These are phyloP conservation scores for Pseudochirops corinnae DNA, from an alignment of 2,797 vertebrate genomes.

Conservation along the genomic window DNA sequence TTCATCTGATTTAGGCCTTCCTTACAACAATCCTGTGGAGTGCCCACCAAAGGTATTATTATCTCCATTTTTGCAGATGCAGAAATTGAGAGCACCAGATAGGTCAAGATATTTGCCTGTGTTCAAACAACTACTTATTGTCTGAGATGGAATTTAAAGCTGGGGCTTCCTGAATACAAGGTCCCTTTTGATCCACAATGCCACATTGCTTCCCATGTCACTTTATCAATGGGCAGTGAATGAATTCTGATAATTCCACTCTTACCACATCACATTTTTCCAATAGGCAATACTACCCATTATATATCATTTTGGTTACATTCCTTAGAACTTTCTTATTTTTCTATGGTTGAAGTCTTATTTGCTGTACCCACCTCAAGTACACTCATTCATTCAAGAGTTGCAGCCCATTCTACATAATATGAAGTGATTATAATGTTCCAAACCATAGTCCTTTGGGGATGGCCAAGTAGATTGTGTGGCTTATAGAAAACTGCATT, in stretches of 20 bases:
- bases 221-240: background rate
- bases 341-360: background rate
- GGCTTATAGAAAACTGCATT: background rate
- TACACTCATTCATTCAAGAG: background rate
- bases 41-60: background rate
- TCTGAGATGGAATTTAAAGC: background rate
- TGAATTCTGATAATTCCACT: background rate
- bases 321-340: background rate
- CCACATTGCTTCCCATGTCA: background rate
- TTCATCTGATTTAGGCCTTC: background rate
- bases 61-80: background rate
- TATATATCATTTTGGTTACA: background rate
- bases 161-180: background rate
- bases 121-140: background rate
- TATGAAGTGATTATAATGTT: background rate
- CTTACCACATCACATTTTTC: conserved; percentile 15
- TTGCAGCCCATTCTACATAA: background rate
- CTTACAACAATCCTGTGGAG: background rate
- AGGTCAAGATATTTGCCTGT: background rate
- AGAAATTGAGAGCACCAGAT: background rate
- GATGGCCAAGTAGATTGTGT: background rate
- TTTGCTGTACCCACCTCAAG: conserved; percentile 2
- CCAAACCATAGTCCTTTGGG: background rate
- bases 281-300: background rate
- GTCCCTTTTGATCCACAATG: background rate